Evolutionary conservation across 2,797 vertebrate genomes (phyloP), one percentile per base, ranked within the genome.

Genomic region (Pyrrhura leucotis): DNA sequence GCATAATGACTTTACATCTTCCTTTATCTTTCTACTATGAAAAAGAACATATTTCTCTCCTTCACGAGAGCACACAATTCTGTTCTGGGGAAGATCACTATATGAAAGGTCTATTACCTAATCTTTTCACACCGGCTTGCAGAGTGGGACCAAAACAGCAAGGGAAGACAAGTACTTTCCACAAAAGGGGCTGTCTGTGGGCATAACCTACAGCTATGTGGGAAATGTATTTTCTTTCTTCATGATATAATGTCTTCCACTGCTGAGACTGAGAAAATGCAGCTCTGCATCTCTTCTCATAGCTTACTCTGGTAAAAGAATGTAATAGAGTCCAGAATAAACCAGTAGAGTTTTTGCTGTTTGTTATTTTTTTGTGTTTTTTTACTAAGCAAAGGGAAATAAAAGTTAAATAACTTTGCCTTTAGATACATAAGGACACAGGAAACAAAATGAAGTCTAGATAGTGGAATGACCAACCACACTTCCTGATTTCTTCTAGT

Each of bases 401-500:
- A 71, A 61, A 92, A 79, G 31, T 79, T 40, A 85, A 79, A 66
- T 4, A 21, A 69, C 58, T 92, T 95, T 88, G 39, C 54, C 45
- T 89, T 92, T 56, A 81, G 54, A 63, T 73, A 73, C 22, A 12
- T 69, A 86, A 84, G 42, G 88, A 63, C 62, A 39, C 10, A 56
- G 12, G 50, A 85, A 92, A 71, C 2, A 1, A 68, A 51, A 59
- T 6, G 48, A 85, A 85, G 81, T 78, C 58, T 56, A 95, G 89
- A 78, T 63, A 94, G 54, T 21, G 51, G 58, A 76, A 84, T 84
- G 39, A 50, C 59, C 47, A 86, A n/a, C 42, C 20, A 86, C 62
- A 40, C 16, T 61, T 84, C 44, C 16, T 90, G 82, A 82, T 88
- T 93, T 90, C 66, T 69, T 93, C 66, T 93, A 92, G 94, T 96